These are phyloP conservation scores for Leuciscus waleckii DNA, from an alignment of 2,797 vertebrate genomes.

Conservation along the genomic window DNA sequence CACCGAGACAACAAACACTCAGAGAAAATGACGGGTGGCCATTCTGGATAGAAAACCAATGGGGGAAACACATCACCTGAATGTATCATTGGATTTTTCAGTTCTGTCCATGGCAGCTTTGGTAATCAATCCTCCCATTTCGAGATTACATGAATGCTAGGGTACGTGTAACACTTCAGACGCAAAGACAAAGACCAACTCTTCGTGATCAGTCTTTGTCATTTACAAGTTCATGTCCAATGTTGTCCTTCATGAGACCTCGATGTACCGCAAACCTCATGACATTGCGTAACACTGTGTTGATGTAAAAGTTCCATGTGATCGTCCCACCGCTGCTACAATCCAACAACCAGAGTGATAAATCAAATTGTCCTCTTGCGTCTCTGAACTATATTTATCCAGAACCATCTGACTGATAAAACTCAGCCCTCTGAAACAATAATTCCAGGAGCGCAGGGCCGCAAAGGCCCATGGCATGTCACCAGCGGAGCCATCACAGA, in stretches of 20 bases:
- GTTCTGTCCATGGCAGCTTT: slow-evolving; percentile 61
- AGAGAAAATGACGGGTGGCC: slow-evolving; percentile 32
- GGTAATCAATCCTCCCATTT: slow-evolving; percentile 56
- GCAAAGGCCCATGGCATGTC: slow-evolving; percentile 18
- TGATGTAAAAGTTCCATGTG: slow-evolving; percentile 32
- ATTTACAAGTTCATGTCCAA: slow-evolving; percentile 45
- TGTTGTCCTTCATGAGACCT: slow-evolving; percentile 46
- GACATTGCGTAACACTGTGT: slow-evolving; percentile 39
- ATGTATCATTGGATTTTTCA: slow-evolving; percentile 39
- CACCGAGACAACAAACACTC: slow-evolving; percentile 59
- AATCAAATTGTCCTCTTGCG: slow-evolving; percentile 56
- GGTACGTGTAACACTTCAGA: slow-evolving; percentile 54
- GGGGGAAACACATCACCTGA: slow-evolving; percentile 50
- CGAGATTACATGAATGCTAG: slow-evolving; percentile 46
- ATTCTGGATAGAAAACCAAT: slow-evolving; percentile 46
- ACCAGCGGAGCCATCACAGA: slow-evolving; percentile 36
- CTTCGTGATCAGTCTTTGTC: slow-evolving; percentile 38
- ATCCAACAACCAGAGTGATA: slow-evolving; percentile 49
- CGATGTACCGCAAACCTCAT: slow-evolving; percentile 37
- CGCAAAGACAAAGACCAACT: slow-evolving; percentile 54
- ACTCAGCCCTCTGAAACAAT: slow-evolving; percentile 57
- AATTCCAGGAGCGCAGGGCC: slow-evolving; percentile 45
- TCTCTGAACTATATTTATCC: slow-evolving; percentile 57
- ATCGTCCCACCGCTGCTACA: slow-evolving; percentile 25
- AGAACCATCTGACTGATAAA: slow-evolving; percentile 61